A percentile compares a stretch with the other conserved stretches of the same genome.
phyloP scores from a whole-genome alignment of 2,797 vertebrate genomes.

The Amblyraja radiata region DNA sequence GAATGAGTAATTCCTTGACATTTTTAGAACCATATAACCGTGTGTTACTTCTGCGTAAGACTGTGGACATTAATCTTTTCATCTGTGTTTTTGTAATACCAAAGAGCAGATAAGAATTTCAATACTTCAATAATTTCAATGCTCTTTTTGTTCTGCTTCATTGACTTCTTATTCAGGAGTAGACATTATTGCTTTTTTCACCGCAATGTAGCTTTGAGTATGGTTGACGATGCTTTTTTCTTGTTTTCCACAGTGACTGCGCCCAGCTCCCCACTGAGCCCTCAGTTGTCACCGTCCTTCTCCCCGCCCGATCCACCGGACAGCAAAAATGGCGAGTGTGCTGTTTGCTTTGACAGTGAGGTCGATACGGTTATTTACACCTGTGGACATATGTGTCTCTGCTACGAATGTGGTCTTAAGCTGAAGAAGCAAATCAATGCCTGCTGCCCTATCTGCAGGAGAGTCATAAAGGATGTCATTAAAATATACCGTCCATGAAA shows the following conservation, averaged over 20 bases:
- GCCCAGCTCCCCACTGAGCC: slow-evolving; percentile 90
- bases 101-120: background rate
- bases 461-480: slow-evolving; percentile 95
- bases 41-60: background rate
- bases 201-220: background rate
- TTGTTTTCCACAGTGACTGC: slow-evolving; percentile 73
- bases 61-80: background rate
- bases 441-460: slow-evolving; percentile 92
- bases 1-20: background rate
- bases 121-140: background rate
- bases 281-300: slow-evolving; percentile 73
- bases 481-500: slow-evolving; percentile 88
- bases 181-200: background rate
- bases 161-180: background rate
- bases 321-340: slow-evolving; percentile 84
- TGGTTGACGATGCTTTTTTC: background rate
- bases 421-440: slow-evolving; percentile 88
- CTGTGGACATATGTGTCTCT: slow-evolving; percentile 98
- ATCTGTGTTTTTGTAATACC: background rate
- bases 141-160: background rate
- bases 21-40: background rate
- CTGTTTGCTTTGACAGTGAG: slow-evolving; percentile 92
- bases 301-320: slow-evolving; percentile 62
- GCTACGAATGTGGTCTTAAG: slow-evolving; percentile 86
- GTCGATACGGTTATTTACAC: slow-evolving; percentile 98